phyloP scores from a whole-genome alignment of 2,888 invertebrate genomes.

The Theretra japonica region DNA sequence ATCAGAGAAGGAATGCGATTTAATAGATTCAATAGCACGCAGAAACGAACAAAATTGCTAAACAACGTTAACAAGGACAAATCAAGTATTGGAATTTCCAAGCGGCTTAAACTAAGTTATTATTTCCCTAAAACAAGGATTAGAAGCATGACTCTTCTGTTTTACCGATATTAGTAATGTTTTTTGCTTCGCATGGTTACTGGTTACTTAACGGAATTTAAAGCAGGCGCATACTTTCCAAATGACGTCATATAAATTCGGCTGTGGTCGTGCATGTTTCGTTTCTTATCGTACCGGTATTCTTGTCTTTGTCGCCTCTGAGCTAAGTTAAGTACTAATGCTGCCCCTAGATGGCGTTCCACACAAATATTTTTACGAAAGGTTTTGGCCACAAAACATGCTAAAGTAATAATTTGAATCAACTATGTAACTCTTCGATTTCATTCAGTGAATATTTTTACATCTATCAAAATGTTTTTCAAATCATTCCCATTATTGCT shows the following conservation, averaged over 20 bases:
- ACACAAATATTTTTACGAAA: not conserved
- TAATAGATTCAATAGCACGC: not conserved
- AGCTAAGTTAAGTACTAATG: not conserved
- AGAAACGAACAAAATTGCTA: slow-evolving; percentile 1
- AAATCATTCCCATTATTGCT: slow-evolving; percentile 43
- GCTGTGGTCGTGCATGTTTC: slow-evolving; percentile 53
- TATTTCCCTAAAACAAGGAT: not conserved
- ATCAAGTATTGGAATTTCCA: not conserved
- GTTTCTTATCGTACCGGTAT: slow-evolving; percentile 45
- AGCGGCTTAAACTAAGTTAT: not conserved
- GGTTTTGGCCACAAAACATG: not conserved
- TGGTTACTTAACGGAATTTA: slow-evolving; percentile 67
- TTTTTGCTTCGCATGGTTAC: slow-evolving; percentile 44
- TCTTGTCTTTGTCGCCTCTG: slow-evolving; percentile 40
- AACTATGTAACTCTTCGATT: not conserved
- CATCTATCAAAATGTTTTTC: not conserved
- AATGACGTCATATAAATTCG: slow-evolving; percentile 76
- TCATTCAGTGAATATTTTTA: not conserved
- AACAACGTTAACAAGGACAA: slow-evolving; percentile 14
- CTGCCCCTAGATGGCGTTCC: slow-evolving; percentile 22
- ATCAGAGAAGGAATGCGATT: not conserved
- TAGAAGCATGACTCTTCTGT: slow-evolving; percentile 23
- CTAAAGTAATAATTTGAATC: not conserved
- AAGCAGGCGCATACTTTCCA: slow-evolving; percentile 77
- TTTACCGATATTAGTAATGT: slow-evolving; percentile 43